These are phyloP conservation scores for Strix uralensis DNA, from an alignment of 2,113 vertebrate genomes.

Conservation along the genomic window DNA sequence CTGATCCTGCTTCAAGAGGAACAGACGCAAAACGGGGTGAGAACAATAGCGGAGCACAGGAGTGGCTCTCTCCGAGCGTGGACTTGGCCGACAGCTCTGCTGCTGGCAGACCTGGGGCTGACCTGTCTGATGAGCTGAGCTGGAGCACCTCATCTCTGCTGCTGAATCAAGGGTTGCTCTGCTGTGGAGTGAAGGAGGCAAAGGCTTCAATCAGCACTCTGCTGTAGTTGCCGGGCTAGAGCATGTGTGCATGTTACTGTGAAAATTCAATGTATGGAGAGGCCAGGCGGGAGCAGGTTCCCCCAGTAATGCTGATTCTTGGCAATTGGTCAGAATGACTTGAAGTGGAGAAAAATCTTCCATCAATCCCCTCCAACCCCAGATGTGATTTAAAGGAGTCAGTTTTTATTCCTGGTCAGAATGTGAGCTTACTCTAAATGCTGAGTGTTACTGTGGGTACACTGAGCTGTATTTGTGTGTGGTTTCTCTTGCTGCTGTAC, in stretches of 20 bases:
- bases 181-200: background rate
- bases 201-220: background rate
- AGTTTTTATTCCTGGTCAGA: background rate
- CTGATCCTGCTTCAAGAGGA: background rate
- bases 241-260: accelerated
- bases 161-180: background rate
- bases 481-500: background rate
- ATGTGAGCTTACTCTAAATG: background rate
- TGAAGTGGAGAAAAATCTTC: background rate
- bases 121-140: background rate
- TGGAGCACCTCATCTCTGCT: background rate
- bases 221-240: background rate
- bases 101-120: background rate
- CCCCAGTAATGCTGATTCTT: background rate
- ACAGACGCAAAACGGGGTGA: background rate
- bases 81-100: background rate
- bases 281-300: background rate
- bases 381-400: background rate
- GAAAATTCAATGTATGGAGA: background rate
- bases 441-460: background rate
- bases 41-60: background rate
- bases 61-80: accelerated
- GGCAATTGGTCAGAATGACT: background rate
- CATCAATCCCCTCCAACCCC: background rate
- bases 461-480: background rate